Evolutionary conservation across 64 coral and sea anemone genomes (phyloP).

Genomic region (Montipora sp.): DNA sequence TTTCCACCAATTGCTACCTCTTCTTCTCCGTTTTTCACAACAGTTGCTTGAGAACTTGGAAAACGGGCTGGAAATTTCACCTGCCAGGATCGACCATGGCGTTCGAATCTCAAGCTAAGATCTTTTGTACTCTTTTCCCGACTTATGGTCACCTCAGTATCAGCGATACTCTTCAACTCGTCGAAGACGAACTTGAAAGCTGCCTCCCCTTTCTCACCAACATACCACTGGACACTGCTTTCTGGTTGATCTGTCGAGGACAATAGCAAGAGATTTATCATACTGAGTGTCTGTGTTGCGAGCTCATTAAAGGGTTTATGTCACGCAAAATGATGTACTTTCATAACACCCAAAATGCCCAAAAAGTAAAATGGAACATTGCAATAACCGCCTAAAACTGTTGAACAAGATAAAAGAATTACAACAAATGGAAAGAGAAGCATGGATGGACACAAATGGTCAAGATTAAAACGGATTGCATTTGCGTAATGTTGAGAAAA

Average conservation of each 20-base stretch:
- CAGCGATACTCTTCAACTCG: neutral
- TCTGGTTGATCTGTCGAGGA: neutral
- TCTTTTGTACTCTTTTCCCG: neutral
- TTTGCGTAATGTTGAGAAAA: too few species aligned
- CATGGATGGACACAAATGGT: too few species aligned
- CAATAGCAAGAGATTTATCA: neutral
- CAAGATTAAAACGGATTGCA: too few species aligned
- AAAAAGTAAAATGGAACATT: too few species aligned
- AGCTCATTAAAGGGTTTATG: too few species aligned
- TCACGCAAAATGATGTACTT: too few species aligned
- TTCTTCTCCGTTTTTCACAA: neutral
- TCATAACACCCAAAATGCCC: too few species aligned
- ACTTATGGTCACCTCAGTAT: neutral
- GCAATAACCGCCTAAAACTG: too few species aligned
- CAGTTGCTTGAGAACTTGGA: neutral
- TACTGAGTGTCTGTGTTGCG: neutral
- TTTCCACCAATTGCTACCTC: neutral
- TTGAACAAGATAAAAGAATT: too few species aligned
- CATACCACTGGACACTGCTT: neutral
- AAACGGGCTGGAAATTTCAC: neutral
- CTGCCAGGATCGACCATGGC: neutral
- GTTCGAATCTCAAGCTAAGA: neutral
- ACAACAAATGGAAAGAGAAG: too few species aligned
- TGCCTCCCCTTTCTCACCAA: neutral
- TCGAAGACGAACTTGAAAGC: neutral